Evolutionary conservation across 37 sponge, comb jelly and placozoan species (phyloP).

Genomic region (Chondrilla cf. caribensis): DNA sequence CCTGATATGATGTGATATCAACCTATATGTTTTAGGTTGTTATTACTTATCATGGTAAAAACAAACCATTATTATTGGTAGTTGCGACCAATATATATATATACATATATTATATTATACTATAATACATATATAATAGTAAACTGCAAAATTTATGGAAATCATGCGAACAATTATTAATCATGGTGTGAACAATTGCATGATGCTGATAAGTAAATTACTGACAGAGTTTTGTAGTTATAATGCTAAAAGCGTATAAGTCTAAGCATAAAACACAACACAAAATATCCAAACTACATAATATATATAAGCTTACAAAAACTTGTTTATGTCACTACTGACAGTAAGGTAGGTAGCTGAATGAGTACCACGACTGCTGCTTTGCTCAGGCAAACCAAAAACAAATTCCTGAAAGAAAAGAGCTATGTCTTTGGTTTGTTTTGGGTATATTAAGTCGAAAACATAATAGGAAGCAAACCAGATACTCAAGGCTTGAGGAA

Average conservation of each 20-base stretch:
- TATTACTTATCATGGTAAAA: not conserved
- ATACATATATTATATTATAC: too few species aligned
- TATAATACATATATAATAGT: too few species aligned
- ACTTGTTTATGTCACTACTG: slow-evolving; percentile 11
- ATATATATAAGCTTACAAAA: not conserved
- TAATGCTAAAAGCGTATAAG: not conserved
- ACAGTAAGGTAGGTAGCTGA: slow-evolving; percentile 11
- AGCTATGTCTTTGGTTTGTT: not conserved
- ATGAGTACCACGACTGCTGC: not conserved
- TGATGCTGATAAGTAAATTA: too few species aligned
- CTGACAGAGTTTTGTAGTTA: too few species aligned
- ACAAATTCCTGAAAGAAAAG: slow-evolving; percentile 29
- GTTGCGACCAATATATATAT: too few species aligned
- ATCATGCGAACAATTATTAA: too few species aligned
- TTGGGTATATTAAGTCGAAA: not conserved
- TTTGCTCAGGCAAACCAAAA: slow-evolving; percentile 14
- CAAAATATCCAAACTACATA: not conserved
- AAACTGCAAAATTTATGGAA: too few species aligned
- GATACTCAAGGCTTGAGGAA: not conserved
- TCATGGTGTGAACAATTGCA: too few species aligned
- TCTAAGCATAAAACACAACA: not conserved
- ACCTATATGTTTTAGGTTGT: not conserved
- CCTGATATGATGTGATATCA: not conserved
- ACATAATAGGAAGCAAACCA: slow-evolving; percentile 18
- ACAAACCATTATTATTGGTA: not conserved